Evolutionary conservation across 2,888 invertebrate species (phyloP), one percentile per base, ranked within the genome.

Genomic region (Quadriops clusia): DNA sequence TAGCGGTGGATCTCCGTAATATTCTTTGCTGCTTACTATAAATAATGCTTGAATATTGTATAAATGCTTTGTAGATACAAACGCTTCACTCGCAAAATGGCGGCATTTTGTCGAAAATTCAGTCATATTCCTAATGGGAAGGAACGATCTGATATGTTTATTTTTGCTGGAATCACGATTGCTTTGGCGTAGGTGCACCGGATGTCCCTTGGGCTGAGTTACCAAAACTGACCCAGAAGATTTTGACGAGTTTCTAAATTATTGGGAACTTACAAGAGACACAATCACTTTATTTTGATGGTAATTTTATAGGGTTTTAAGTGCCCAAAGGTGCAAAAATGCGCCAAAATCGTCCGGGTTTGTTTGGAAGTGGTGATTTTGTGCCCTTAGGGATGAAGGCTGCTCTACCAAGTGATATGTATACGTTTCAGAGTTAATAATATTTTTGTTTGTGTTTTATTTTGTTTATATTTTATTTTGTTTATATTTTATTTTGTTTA

Each of bases 61-160:
- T 24, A 29, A 29, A 23, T 24, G 28, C 28, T 24, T 13, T 23
- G 24, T 30, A 30, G 30, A 18, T 24, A 24, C 12, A 25, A 14
- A 15, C 20, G 17, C 17, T 30, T 30, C 21, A 23, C 23, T 20
- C 24, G n/a, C n/a, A n/a, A n/a, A n/a, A n/a, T n/a, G n/a, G n/a
- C n/a, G n/a, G n/a, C n/a, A n/a, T n/a, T n/a, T n/a, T n/a, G n/a
- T n/a, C n/a, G n/a, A n/a, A n/a, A n/a, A n/a, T n/a, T n/a, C n/a
- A n/a, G n/a, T 24, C 14, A n/a, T 8, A 7, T 17, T 17, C 17
- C 14, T 18, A 25, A 13, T 18, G 30, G 36, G 31, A 32, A 38
- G 44, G 44, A 48, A 46, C 41, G 37, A 34, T 46, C 42, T 50
- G 53, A 53, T 53, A 52, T 53, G 51, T 53, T 42, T 47, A 29